Conservation (phyloP, 1,140 invertebrate species). For the Goniozus legneri region DNA sequence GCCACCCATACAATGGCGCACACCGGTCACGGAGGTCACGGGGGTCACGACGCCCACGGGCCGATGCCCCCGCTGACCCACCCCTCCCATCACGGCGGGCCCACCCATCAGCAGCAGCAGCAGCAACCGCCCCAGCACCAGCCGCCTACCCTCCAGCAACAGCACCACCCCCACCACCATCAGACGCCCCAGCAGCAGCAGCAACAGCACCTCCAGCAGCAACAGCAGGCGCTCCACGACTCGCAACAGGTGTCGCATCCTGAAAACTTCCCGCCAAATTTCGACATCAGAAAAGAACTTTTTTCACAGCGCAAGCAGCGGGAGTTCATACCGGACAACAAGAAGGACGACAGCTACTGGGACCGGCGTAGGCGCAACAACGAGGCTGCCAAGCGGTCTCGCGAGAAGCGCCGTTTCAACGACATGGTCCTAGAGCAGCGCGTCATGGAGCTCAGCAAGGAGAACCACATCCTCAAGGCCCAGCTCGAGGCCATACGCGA, state of each 20-base stretch:
- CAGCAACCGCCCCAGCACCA: slow-evolving; percentile 26
- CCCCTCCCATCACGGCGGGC: slow-evolving; percentile 46
- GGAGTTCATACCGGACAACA: slow-evolving; percentile 94
- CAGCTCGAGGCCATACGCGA: slow-evolving; percentile 91
- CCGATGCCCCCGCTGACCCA: slow-evolving; percentile 41
- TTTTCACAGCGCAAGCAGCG: slow-evolving; percentile 88
- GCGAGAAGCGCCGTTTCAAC: slow-evolving; percentile 93
- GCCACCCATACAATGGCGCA: slow-evolving; percentile 53
- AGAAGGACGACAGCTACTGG: slow-evolving; percentile 98
- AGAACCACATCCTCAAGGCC: slow-evolving; percentile 89
- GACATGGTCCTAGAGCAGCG: slow-evolving; percentile 94
- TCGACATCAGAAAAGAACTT: slow-evolving; percentile 69
- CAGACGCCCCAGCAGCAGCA: slow-evolving; percentile 28
- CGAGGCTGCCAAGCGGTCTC: slow-evolving; percentile 89
- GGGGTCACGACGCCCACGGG: slow-evolving; percentile 30
- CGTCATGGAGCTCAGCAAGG: slow-evolving; percentile 90
- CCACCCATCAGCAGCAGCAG: slow-evolving; percentile 29
- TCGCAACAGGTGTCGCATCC: slow-evolving; percentile 31
- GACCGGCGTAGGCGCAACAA: slow-evolving; percentile 92
- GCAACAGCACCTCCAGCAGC: slow-evolving; percentile 30
- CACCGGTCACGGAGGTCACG: slow-evolving; percentile 42
- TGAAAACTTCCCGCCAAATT: slow-evolving; percentile 42
- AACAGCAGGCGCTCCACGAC: slow-evolving; percentile 29
- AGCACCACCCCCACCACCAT: slow-evolving; percentile 24
- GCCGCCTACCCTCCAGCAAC: slow-evolving; percentile 19